Evolutionary conservation across 2,113 vertebrate species (phyloP).

Genomic region (Nibea albiflora): DNA sequence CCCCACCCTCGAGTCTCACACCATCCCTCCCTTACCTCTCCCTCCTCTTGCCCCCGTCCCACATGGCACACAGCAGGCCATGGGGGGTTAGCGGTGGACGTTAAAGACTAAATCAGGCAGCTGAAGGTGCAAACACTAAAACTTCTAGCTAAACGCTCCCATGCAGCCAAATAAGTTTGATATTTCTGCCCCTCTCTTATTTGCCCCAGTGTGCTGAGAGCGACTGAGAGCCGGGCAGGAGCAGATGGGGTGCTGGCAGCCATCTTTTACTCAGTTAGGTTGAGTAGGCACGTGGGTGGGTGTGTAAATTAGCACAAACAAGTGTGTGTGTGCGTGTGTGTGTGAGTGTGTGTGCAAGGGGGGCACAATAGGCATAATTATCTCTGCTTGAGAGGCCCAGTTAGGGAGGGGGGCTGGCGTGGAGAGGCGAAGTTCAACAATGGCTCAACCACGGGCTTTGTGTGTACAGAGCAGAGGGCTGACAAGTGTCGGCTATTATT

Average conservation of each 20-base stretch:
- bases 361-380: conserved; percentile 83
- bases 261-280: conserved; percentile 81
- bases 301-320: conserved; percentile 81
- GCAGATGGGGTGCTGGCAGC: conserved; percentile 84
- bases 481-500: conserved; percentile 86
- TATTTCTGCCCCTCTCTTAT: conserved; percentile 53
- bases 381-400: conserved; percentile 81
- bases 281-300: conserved; percentile 80
- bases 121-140: conserved; percentile 43
- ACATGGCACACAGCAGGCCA: conserved; percentile 66
- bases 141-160: background rate
- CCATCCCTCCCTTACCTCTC: conserved; percentile 42
- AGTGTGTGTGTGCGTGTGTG: conserved; percentile 64
- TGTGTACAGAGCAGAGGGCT: conserved; percentile 82
- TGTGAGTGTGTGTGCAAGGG: conserved; percentile 56
- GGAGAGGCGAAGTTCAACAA: conserved; percentile 81
- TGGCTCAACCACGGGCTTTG: conserved; percentile 84
- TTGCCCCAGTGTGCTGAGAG: conserved; percentile 63
- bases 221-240: conserved; percentile 64
- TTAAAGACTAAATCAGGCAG: conserved; percentile 52
- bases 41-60: conserved; percentile 49
- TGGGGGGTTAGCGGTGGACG: conserved; percentile 22
- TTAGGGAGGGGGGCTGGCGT: conserved; percentile 30
- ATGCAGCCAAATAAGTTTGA: background rate
- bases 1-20: conserved; percentile 38